phyloP scores from a whole-genome alignment of 2,797 vertebrate genomes.

The Trachurus trachurus region DNA sequence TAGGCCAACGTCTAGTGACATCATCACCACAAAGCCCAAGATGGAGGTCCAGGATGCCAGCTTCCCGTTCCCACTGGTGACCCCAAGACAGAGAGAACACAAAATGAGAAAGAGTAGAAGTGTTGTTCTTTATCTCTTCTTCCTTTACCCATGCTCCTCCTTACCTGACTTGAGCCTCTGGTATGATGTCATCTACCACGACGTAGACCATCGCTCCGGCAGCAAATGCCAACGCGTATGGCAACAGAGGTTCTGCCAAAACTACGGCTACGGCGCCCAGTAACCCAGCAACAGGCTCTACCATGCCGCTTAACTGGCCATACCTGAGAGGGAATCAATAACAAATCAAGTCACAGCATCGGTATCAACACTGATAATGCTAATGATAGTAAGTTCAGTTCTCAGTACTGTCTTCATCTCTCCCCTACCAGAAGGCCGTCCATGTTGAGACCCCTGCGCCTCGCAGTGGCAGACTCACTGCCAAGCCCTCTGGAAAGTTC shows the following conservation, averaged over 20 bases:
- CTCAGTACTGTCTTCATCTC: no score
- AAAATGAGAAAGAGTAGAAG: background rate
- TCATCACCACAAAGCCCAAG: constrained; percentile 97
- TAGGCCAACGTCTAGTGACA: constrained; percentile 97
- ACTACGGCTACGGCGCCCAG: constrained; percentile 90
- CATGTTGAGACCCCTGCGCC: constrained; percentile 92
- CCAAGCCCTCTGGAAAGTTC: constrained; percentile 98
- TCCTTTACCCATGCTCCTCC: background rate
- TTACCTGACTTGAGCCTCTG: constrained; percentile 96
- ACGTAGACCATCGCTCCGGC: constrained; percentile 98
- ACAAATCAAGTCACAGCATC: background rate
- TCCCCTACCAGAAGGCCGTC: constrained; percentile 93
- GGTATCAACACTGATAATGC: no score
- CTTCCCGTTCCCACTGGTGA: constrained; percentile 92
- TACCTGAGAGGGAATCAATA: constrained; percentile 85
- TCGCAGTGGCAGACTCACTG: constrained; percentile 93
- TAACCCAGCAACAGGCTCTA: constrained; percentile 92
- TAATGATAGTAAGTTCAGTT: no score
- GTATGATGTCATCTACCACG: constrained; percentile 96
- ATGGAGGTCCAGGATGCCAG: constrained; percentile 95
- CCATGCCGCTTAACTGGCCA: constrained; percentile 97
- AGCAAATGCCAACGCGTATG: constrained; percentile 94
- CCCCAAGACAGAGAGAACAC: background rate
- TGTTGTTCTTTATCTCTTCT: background rate
- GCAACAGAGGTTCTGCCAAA: constrained; percentile 92